Conservation (phyloP, 2,113 vertebrate species). For the Myotis davidii region DNA sequence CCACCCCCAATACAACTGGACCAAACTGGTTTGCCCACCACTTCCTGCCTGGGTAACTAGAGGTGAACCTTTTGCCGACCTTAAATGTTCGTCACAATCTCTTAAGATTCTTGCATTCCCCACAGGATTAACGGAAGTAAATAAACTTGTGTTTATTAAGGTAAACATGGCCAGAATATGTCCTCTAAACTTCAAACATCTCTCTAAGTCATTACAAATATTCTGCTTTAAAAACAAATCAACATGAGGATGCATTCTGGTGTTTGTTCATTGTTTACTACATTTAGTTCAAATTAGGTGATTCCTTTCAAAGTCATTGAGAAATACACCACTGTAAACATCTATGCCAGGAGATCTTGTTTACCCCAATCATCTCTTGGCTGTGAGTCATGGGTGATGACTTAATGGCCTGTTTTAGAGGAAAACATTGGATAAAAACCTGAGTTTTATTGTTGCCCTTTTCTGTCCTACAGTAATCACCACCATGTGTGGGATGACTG, state of each 20-base stretch:
- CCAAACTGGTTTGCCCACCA: not conserved
- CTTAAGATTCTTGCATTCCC: not conserved
- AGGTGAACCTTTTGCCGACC: not conserved
- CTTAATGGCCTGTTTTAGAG: not conserved
- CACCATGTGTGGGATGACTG: not conserved
- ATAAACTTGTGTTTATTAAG: not conserved
- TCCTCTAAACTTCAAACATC: not conserved
- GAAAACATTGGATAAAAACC: not conserved
- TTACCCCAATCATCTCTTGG: not conserved
- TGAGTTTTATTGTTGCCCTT: not conserved
- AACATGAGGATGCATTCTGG: not conserved
- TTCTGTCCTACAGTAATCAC: not conserved
- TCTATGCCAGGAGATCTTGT: not conserved
- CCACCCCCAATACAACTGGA: not conserved
- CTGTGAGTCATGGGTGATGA: not conserved
- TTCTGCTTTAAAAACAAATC: constrained; percentile 21
- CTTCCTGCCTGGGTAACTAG: not conserved
- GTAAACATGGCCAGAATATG: not conserved
- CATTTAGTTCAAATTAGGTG: not conserved
- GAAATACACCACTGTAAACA: not conserved
- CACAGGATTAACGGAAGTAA: not conserved
- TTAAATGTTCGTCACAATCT: constrained; percentile 34
- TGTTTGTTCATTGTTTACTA: not conserved
- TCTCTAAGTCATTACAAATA: not conserved
- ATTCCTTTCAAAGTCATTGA: not conserved